A percentile compares a stretch with the other conserved stretches of the same genome.
phyloP scores from a whole-genome alignment of 2,888 invertebrate species.

The Polylopha cassiicola region DNA sequence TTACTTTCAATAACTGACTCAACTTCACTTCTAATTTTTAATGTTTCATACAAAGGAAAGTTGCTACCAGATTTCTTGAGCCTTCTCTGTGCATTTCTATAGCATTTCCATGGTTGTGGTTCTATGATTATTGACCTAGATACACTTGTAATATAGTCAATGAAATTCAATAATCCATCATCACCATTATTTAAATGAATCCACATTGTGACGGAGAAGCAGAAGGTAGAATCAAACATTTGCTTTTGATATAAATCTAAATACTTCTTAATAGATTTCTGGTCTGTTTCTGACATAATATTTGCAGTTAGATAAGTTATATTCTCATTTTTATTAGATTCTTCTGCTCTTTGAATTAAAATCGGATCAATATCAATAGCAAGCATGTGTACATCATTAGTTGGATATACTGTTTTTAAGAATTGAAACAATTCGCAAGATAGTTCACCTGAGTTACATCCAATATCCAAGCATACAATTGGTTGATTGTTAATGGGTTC shows the following conservation, averaged over 20 bases:
- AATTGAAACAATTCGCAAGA: slow-evolving; percentile 77
- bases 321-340: slow-evolving; percentile 57
- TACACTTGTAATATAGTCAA: slow-evolving; percentile 73
- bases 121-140: slow-evolving; percentile 83
- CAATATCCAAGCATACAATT: slow-evolving; percentile 81
- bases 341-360: slow-evolving; percentile 82
- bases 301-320: slow-evolving; percentile 79
- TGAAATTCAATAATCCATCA: slow-evolving; percentile 79
- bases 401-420: slow-evolving; percentile 57
- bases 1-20: slow-evolving; percentile 78
- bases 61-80: slow-evolving; percentile 78
- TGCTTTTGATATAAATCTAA: slow-evolving; percentile 53
- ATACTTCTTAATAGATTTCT: slow-evolving; percentile 59
- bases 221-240: slow-evolving; percentile 83
- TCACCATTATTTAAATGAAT: slow-evolving; percentile 92
- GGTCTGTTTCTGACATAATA: slow-evolving; percentile 70
- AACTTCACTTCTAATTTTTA: slow-evolving; percentile 80
- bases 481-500: slow-evolving; percentile 27
- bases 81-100: slow-evolving; percentile 84
- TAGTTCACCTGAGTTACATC: slow-evolving; percentile 89
- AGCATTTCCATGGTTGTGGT: slow-evolving; percentile 92
- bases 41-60: slow-evolving; percentile 78
- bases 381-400: slow-evolving; percentile 64
- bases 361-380: slow-evolving; percentile 86
- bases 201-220: slow-evolving; percentile 94